Conservation (phyloP, 2,888 invertebrate genomes). For the Byasa hedistus region DNA sequence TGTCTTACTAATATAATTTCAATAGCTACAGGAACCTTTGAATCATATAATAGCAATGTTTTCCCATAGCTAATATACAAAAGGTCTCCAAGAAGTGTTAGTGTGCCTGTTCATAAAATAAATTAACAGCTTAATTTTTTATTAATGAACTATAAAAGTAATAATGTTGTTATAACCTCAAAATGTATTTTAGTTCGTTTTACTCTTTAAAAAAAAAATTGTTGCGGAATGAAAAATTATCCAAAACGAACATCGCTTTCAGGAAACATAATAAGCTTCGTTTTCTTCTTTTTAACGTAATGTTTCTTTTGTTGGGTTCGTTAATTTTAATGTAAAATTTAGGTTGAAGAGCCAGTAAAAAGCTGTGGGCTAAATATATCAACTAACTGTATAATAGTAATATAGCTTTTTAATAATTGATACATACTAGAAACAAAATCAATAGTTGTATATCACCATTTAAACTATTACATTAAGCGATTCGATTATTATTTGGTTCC, state of each 20-base stretch:
- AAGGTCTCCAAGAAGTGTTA: neutral
- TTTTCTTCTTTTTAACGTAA: conserved; percentile 5
- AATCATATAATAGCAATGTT: too few species aligned
- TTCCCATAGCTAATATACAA: too few species aligned
- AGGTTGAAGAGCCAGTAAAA: neutral
- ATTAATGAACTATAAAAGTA: neutral
- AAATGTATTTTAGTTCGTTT: neutral
- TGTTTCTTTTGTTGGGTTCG: conserved; percentile 7
- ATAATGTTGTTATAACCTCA: neutral
- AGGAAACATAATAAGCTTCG: conserved; percentile 2
- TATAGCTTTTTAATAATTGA: too few species aligned
- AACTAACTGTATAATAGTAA: neutral
- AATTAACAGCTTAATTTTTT: neutral
- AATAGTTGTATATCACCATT: too few species aligned
- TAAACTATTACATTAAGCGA: too few species aligned
- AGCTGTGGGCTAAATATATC: too few species aligned
- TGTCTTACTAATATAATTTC: too few species aligned
- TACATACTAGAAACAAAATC: too few species aligned
- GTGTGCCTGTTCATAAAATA: neutral
- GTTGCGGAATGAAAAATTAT: neutral
- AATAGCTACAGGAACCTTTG: too few species aligned
- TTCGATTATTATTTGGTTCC: too few species aligned
- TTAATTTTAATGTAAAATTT: conserved; percentile 7
- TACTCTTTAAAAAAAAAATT: neutral
- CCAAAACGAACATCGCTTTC: neutral